Evolutionary conservation across 2,113 vertebrate species (phyloP), one percentile per base, ranked within the genome.

Genomic region (Hiodon tergisus): DNA sequence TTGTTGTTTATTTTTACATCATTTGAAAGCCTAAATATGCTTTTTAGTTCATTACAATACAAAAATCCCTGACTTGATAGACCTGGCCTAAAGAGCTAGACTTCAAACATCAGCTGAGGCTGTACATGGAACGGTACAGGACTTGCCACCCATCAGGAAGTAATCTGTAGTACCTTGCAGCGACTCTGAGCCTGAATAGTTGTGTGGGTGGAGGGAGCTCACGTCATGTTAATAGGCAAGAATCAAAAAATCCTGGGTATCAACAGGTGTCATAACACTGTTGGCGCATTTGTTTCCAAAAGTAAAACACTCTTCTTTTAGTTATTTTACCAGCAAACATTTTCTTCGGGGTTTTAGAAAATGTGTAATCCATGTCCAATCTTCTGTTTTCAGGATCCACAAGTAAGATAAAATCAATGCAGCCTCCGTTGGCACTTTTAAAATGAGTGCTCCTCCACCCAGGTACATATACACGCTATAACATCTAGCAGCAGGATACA

Each of bases 371-470:
- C 48, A 66, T 48, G 63, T 55, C 6, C 65, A 16, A 52, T 53
- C 0, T 9, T 59, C 54, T 58, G n/a, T 68, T 59, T 68, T 47
- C 58, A 16, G 55, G 10, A 69, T 65, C 11, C 13, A 48, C 51
- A 17, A 65, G 46, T 55, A 71, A 60, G 9, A 31, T 63, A 9
- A 63, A 71, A 71, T 76, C 75, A 63, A 55, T 76, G 62, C 16
- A 46, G 31, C 16, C 62, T 67, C 55, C 74, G n/a, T 5, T 48
- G 6, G 4, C 68, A 63, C 58, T 54, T 76, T 70, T 31, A 53
- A 31, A 70, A 57, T 71, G 68, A 48, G n/a, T 47, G 50, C 17
- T 51, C 61, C 5, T 46, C 6, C 16, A 46, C 62, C 73, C 52
- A 70, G 4, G 54, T 17, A 53, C 51, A 52, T 31, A 55, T 9